Conservation (phyloP, 2,888 invertebrate genomes). For the Monochamus alternatus region DNA sequence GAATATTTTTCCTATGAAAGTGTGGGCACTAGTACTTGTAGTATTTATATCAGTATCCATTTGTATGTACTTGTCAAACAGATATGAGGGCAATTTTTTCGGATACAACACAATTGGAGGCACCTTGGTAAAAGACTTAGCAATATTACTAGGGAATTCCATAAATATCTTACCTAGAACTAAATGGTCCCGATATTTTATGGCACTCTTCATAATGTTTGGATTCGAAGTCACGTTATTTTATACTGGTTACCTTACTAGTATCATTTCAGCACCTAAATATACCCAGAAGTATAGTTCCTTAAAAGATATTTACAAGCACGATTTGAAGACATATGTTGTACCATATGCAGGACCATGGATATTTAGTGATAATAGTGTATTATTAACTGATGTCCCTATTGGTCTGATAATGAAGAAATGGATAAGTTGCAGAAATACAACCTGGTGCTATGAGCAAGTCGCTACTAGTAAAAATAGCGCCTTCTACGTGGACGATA, state of each 20-base stretch:
- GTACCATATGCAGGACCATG: not conserved
- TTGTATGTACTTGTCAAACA: not conserved
- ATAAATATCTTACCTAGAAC: not conserved
- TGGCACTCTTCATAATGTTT: not conserved
- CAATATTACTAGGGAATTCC: not conserved
- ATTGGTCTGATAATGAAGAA: not conserved
- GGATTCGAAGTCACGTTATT: not conserved
- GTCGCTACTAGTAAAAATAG: not conserved
- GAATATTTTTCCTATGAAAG: not conserved
- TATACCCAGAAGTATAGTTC: slow-evolving; percentile 2
- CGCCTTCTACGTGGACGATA: not conserved
- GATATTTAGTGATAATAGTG: too few relatives aligned
- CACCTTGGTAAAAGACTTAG: not conserved
- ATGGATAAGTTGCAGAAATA: not conserved
- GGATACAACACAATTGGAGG: not conserved
- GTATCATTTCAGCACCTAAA: not conserved
- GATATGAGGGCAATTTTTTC: not conserved
- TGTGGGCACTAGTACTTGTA: not conserved
- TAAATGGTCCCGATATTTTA: not conserved
- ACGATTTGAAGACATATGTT: slow-evolving; percentile 1
- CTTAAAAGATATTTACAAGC: not conserved
- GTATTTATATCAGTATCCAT: not conserved
- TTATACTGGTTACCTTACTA: not conserved
- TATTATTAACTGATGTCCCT: not conserved
- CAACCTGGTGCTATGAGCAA: not conserved